Base-by-base conservation (phyloP, 2,888 invertebrate genomes). In the Abrostola tripartita region DNA sequence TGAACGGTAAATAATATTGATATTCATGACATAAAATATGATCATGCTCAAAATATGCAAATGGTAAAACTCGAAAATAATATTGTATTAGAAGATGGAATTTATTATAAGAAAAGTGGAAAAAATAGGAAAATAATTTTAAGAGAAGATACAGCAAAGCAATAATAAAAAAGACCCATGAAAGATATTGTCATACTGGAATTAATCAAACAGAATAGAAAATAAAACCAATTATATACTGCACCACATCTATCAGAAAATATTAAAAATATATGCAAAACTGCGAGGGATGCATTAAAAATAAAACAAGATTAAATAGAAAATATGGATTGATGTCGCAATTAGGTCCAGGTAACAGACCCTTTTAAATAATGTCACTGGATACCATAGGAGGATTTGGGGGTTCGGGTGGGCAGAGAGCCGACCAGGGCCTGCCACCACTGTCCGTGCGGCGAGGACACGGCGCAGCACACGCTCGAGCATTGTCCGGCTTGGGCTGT, bases 1-100 rank as follows among this genome's bases (percentile, higher is more conserved):
- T 53, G 52, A 57, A 36, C 52, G 5, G 57, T 63, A 6, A 63
- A 63, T 38, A 47, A 44, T 9, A 52, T 63, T 35, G 52, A 51
- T 52, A n/a, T 59, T 14, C 11, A 59, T 52, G 41, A 49, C 8
- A 56, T 37, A 41, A 6, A 5, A 49, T 37, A 37, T 2, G 60
- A 60, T 47, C 52, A 52, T 47, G 38, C n/a, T n/a, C n/a, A 44
- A 0, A 38, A 52, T 11, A 60, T 52, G 38, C 14, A 37, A 44
- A 24, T n/a, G 0, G 7, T 52, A 59, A 8, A 59, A 37, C 0
- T 14, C 0, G n/a, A 37, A 12, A 42, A 42, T 37, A 37, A 7
- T 40, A 6, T 40, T 37, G 44, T 59, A 36, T 36, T 12, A 42
- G 52, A 59, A 52, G 10, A 59, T 37, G 37, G 8, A 4, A 37